Evolutionary conservation across 2,113 vertebrate species (phyloP), one percentile per base, ranked within the genome.

Genomic region (Vanacampus margaritifer): DNA sequence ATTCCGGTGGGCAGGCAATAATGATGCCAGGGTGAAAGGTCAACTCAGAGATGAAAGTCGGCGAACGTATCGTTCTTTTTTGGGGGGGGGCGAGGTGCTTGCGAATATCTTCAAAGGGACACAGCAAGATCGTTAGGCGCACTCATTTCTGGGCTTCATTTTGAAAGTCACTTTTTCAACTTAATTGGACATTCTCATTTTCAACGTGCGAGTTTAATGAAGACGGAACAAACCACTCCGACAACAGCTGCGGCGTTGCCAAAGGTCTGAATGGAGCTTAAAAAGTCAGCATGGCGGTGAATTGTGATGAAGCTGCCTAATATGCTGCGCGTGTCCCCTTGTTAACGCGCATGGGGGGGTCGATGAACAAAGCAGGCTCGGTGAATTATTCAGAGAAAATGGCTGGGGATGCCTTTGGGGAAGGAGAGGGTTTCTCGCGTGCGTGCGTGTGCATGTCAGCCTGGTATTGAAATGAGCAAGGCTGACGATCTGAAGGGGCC

Each of bases 351-450:
- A 72, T 53, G 74, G 59, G 63, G 56, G 45, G 76, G 87, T 86
- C 83, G 62, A 87, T 90, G 79, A 78, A 83, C 85, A 79, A 83
- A 88, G 78, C 72, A 66, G 60, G n/a, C 65, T 56, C 0, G 0
- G 79, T 87, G 87, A 87, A 88, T 90, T 84, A 90, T 87, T 88
- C 85, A 90, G 74, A 71, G 74, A 75, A n/a, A 43, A 51, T 69
- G 72, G 62, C 75, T 81, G 54, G 46, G 37, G 77, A 61, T 58
- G 68, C 78, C 84, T 74, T 46, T 17, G 46, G 79, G 79, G 59
- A 68, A 41, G 65, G 12, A 69, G 26, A 71, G 37, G 11, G 35
- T 75, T 67, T 79, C 36, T 59, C 74, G 51, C 60, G 9, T 23
- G 3, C 5, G 58, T 23, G 19, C 24, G 60, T 43, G 37, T 3